Conservation (phyloP, 2,113 vertebrate species). For the Phalacrocorax brasilianus region DNA sequence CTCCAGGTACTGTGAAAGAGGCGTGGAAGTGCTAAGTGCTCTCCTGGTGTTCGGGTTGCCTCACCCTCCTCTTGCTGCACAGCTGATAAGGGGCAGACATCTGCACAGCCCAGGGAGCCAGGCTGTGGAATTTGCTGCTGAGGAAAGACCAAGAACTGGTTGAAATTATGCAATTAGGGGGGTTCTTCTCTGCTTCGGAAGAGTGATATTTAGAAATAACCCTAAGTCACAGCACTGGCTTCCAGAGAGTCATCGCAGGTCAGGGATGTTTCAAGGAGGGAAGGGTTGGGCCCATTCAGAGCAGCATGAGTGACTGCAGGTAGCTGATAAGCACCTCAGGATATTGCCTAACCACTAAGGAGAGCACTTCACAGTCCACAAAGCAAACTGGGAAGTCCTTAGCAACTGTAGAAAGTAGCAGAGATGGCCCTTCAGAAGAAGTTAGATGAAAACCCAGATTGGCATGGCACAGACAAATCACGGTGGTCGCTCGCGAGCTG, state of each 20-base stretch:
- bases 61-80: background rate
- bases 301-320: background rate
- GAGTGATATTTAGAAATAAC: background rate
- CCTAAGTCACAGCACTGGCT: background rate
- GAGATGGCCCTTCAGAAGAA: background rate
- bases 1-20: background rate
- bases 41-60: background rate
- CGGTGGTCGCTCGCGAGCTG: background rate
- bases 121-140: background rate
- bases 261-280: background rate
- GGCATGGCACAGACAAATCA: background rate
- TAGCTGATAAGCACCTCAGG: background rate
- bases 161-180: background rate
- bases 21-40: background rate
- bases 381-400: background rate
- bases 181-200: background rate
- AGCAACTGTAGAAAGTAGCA: background rate
- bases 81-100: background rate
- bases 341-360: background rate
- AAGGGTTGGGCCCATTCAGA: background rate
- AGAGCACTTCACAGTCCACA: background rate
- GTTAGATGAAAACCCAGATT: background rate
- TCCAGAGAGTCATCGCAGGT: background rate
- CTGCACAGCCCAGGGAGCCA: background rate
- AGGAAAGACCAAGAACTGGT: background rate